Evolutionary conservation across 2,113 vertebrate species (phyloP).

Genomic region (Cariama cristata): DNA sequence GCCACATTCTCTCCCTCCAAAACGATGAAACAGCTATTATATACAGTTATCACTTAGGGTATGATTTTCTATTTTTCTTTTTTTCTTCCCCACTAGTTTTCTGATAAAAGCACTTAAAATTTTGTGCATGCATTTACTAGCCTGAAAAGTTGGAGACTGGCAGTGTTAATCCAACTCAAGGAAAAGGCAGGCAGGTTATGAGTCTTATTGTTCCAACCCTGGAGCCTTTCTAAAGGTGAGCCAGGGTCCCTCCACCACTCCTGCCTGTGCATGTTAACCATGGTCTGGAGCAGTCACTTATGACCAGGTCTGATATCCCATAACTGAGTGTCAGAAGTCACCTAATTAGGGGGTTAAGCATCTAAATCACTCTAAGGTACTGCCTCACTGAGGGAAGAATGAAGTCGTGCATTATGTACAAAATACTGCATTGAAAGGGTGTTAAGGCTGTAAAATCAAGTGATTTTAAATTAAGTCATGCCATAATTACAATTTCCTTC

Average conservation of each 20-base stretch:
- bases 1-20: constrained; percentile 19
- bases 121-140: neutral
- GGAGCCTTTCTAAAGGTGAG: neutral
- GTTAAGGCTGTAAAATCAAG: neutral
- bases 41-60: constrained; percentile 32
- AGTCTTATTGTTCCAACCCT: neutral
- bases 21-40: constrained; percentile 54
- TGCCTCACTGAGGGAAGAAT: neutral
- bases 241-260: neutral
- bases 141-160: neutral
- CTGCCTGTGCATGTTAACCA: neutral
- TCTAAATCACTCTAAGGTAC: neutral
- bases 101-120: neutral
- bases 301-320: neutral
- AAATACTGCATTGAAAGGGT: neutral
- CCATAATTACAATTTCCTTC: neutral
- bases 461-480: neutral
- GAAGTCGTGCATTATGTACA: neutral
- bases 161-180: neutral
- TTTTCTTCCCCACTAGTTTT: neutral
- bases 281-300: neutral
- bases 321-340: neutral
- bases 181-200: neutral
- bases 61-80: neutral
- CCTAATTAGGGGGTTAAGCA: neutral